Evolutionary conservation across 2,113 vertebrate species (phyloP).

Genomic region (Sarotherodon lohbergeri): DNA sequence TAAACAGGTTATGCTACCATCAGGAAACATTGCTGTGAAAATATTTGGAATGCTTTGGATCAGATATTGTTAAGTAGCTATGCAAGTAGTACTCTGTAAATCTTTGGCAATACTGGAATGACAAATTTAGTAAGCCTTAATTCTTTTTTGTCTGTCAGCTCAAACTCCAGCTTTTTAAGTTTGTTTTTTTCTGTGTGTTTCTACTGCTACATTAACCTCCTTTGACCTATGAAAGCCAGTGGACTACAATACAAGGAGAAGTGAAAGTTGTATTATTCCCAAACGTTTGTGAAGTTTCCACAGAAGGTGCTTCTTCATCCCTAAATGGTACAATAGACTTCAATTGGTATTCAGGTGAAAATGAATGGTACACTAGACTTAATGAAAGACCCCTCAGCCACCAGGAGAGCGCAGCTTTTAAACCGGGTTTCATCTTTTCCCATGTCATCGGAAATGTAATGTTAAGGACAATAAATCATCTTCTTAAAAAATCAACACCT

Average conservation of each 20-base stretch:
- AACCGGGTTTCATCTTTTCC: neutral
- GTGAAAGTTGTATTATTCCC: neutral
- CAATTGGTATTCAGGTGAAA: neutral
- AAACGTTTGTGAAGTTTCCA: neutral
- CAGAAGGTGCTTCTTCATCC: neutral
- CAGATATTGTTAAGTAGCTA: neutral
- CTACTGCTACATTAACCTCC: neutral
- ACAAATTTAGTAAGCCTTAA: neutral
- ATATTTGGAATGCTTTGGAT: neutral
- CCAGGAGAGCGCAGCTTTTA: neutral
- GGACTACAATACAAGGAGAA: neutral
- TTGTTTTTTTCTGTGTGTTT: neutral
- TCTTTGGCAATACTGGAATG: neutral
- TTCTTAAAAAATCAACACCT: neutral
- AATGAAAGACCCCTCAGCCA: neutral
- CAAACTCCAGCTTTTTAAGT: neutral
- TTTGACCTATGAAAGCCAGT: neutral
- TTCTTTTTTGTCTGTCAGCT: neutral
- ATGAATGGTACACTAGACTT: neutral
- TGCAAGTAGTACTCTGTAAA: neutral
- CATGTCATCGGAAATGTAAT: neutral
- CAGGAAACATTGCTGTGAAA: neutral
- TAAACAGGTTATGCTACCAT: neutral
- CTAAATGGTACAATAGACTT: neutral
- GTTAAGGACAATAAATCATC: neutral